phyloP scores from a whole-genome alignment of 2,888 invertebrate species.

The Tetragonula carbonaria region DNA sequence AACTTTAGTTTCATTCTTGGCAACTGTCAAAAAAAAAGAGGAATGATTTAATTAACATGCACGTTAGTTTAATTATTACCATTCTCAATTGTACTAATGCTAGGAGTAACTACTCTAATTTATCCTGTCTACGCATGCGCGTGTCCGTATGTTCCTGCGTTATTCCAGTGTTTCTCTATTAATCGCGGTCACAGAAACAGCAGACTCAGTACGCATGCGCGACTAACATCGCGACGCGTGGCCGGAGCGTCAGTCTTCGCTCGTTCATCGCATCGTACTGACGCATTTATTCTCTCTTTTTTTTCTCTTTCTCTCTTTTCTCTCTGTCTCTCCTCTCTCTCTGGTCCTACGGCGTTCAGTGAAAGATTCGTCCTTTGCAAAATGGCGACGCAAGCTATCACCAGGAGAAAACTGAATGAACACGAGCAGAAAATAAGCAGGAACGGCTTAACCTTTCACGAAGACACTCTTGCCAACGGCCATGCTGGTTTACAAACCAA shows the following conservation, averaged over 20 bases:
- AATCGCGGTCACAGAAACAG: slow-evolving; percentile 39
- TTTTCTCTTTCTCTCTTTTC: slow-evolving; percentile 13
- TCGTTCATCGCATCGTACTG: background rate
- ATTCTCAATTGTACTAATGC: slow-evolving; percentile 29
- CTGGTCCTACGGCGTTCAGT: slow-evolving; percentile 37
- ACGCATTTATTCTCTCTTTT: slow-evolving; percentile 3
- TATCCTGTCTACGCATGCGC: slow-evolving; percentile 20
- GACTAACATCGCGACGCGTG: slow-evolving; percentile 39
- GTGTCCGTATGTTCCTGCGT: background rate
- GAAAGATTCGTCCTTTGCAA: slow-evolving; percentile 56
- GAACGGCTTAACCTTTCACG: slow-evolving; percentile 63
- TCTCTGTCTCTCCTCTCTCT: slow-evolving; percentile 10
- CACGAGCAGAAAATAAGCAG: slow-evolving; percentile 39
- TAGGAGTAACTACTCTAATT: slow-evolving; percentile 22
- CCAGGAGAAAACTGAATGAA: slow-evolving; percentile 31
- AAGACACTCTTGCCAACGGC: slow-evolving; percentile 69
- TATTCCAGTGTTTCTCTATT: slow-evolving; percentile 18
- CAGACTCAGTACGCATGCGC: slow-evolving; percentile 30
- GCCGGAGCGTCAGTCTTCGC: slow-evolving; percentile 37
- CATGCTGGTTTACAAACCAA: slow-evolving; percentile 66
- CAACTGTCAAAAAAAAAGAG: background rate
- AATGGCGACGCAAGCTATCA: slow-evolving; percentile 49
- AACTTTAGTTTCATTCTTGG: background rate
- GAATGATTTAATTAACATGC: background rate
- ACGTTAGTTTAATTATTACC: slow-evolving; percentile 41